These are phyloP conservation scores for Morus bassanus DNA, from an alignment of 2,797 vertebrate genomes.

Conservation along the genomic window DNA sequence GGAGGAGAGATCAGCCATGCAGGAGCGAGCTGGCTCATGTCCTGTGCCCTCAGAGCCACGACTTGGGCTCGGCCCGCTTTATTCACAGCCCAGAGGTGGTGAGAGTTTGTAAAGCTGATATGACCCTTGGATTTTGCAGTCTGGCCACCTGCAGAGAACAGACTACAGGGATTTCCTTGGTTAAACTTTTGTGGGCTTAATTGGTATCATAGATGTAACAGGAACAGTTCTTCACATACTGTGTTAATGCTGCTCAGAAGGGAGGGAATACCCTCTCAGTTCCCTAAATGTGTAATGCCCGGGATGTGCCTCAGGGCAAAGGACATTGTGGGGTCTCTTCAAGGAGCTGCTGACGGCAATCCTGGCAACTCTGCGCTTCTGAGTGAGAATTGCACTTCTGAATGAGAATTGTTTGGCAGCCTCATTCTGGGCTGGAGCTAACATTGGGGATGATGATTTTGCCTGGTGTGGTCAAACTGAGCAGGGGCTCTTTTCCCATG, in stretches of 20 bases:
- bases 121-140: not conserved
- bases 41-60: accelerated
- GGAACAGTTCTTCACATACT: not conserved
- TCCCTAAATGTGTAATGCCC: not conserved
- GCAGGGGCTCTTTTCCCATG: not conserved
- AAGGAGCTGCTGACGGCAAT: not conserved
- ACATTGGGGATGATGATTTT: not conserved
- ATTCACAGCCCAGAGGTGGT: not conserved
- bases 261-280: not conserved
- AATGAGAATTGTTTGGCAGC: not conserved
- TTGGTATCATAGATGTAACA: not conserved
- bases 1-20: not conserved
- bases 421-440: not conserved
- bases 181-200: not conserved
- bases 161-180: not conserved
- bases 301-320: not conserved
- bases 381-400: not conserved
- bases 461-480: not conserved
- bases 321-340: not conserved
- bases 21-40: not conserved
- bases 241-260: not conserved
- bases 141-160: not conserved
- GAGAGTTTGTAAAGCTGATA: not conserved
- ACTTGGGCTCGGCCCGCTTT: accelerated
- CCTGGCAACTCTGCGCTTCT: not conserved